Base-by-base conservation (phyloP, 2,888 invertebrate species). In the Diaprepes abbreviatus region DNA sequence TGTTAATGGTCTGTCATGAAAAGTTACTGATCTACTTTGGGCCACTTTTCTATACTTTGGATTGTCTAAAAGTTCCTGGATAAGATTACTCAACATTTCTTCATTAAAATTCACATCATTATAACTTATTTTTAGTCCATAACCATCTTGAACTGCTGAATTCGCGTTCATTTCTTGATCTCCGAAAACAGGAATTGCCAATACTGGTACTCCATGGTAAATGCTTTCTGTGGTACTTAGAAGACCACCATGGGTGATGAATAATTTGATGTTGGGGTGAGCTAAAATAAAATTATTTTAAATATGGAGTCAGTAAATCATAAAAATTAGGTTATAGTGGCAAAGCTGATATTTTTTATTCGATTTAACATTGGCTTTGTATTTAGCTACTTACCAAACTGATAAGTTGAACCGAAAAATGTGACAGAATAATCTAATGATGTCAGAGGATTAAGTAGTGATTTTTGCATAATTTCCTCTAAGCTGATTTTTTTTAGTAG, bases 211-310 rank as follows among this genome's bases (percentile, higher is more conserved):
- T 12, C 83, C 84, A n/a, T n/a, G n/a, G n/a, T n/a, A n/a, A n/a
- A n/a, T n/a, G n/a, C n/a, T n/a, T n/a, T n/a, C n/a, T n/a, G 86
- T 86, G 14, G 86, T 82, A 72, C 88, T 88, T 75, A 89, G 83
- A 36, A 88, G 81, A 0, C 89, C 89, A 21, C 88, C 89, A 76
- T 89, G 87, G 7, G 88, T 88, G 63, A 90, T 86, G n/a, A n/a
- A n/a, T n/a, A n/a, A n/a, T n/a, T n/a, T n/a, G n/a, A n/a, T n/a
- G n/a, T n/a, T n/a, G n/a, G 73, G 89, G 89, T 0, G 87, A 77
- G 71, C 84, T 85, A 1, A 33, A 28, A 54, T 21, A 48, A 5
- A n/a, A n/a, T n/a, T n/a, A n/a, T n/a, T n/a, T n/a, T n/a, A n/a
- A n/a, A n/a, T n/a, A n/a, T n/a, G n/a, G n/a, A n/a, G n/a, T n/a